A percentile compares a stretch with the other conserved stretches of the same genome.
Evolutionary conservation across 2,797 vertebrate species (phyloP).

Genomic region (Carapus acus): DNA sequence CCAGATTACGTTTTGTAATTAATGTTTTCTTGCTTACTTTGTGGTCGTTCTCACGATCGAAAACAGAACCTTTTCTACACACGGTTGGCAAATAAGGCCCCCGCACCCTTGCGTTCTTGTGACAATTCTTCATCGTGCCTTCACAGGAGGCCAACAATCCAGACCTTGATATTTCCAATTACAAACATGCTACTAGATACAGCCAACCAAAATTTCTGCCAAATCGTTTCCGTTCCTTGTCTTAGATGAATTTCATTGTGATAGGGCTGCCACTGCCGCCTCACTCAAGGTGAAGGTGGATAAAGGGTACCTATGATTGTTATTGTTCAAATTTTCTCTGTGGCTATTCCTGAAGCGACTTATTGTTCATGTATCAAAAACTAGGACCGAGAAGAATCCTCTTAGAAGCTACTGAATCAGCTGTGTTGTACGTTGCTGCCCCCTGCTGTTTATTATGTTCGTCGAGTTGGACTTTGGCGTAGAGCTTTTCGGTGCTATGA

Average conservation of each 20-base stretch:
- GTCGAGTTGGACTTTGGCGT: too few species aligned
- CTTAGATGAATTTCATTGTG: slow-evolving; percentile 33
- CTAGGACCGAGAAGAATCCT: slow-evolving; percentile 3
- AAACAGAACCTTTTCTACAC: too few species aligned
- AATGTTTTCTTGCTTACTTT: too few species aligned
- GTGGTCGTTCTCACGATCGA: too few species aligned
- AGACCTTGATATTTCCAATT: slow-evolving; percentile 60
- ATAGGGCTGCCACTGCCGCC: neutral
- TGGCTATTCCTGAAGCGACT: too few species aligned
- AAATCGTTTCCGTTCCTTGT: slow-evolving; percentile 42
- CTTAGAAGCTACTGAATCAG: slow-evolving; percentile 6
- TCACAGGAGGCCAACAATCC: slow-evolving; percentile 32
- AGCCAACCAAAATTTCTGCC: slow-evolving; percentile 41
- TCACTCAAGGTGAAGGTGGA: slow-evolving; percentile 9
- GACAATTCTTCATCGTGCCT: slow-evolving; percentile 27
- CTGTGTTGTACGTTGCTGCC: slow-evolving; percentile 28
- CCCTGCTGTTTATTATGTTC: slow-evolving; percentile 25
- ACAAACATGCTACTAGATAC: slow-evolving; percentile 54
- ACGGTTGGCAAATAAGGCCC: too few species aligned
- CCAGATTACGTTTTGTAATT: too few species aligned
- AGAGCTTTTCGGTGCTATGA: too few species aligned
- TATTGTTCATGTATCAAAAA: too few species aligned
- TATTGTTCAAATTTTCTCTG: too few species aligned
- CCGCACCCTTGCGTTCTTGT: too few species aligned
- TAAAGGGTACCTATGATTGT: too few species aligned